phyloP scores from a whole-genome alignment of 2,888 invertebrate genomes.

The Coelinius sp. region DNA sequence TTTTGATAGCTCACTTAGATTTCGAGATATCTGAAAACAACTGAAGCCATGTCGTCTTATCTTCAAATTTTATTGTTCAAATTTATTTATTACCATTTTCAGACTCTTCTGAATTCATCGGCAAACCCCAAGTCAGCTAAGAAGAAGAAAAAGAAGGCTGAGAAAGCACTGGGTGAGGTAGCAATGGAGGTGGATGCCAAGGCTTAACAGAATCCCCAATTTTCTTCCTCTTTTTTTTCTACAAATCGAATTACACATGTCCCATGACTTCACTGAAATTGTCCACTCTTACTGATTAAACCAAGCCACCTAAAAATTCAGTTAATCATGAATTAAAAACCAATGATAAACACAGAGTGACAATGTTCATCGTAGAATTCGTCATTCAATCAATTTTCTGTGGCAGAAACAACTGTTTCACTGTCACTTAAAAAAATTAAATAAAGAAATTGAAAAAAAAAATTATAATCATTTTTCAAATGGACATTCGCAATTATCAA shows the following conservation, averaged over 20 bases:
- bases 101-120: constrained; percentile 83
- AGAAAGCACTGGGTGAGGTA: constrained; percentile 73
- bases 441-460: neutral
- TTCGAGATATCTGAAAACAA: too few species aligned
- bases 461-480: neutral
- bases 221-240: neutral
- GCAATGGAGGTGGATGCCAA: constrained; percentile 76
- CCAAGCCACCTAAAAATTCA: constrained; percentile 43
- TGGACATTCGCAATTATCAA: constrained; percentile 29
- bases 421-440: constrained; percentile 19
- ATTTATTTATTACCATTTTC: constrained; percentile 51
- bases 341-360: neutral
- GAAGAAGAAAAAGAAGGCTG: constrained; percentile 93
- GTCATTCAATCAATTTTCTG: constrained; percentile 17
- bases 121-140: constrained; percentile 87
- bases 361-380: neutral
- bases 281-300: constrained; percentile 57
- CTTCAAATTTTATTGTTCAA: neutral
- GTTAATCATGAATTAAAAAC: neutral
- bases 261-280: constrained; percentile 58
- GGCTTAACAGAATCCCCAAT: constrained; percentile 62
- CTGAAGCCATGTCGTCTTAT: neutral
- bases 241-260: constrained; percentile 38
- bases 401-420: constrained; percentile 32
- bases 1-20: too few species aligned